Conservation (phyloP, 2,888 invertebrate genomes). For the Pomacea canaliculata region DNA sequence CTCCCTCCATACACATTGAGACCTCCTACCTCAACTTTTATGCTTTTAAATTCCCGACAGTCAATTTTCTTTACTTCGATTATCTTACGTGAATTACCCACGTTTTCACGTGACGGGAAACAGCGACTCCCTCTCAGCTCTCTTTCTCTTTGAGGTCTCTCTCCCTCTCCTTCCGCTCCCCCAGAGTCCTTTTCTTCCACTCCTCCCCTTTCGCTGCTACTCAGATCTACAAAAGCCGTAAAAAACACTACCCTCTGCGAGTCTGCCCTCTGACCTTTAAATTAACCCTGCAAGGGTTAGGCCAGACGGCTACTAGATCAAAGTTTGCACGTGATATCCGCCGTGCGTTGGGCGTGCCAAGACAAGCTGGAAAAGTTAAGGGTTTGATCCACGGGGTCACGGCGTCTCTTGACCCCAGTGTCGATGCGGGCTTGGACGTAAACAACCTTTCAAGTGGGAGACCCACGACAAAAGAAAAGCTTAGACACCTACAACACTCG, state of each 20-base stretch:
- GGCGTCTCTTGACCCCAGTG: background rate
- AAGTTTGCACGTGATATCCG: background rate
- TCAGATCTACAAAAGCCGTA: conserved; percentile 1
- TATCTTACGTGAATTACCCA: too few relatives aligned
- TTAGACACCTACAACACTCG: too few relatives aligned
- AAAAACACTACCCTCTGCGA: background rate
- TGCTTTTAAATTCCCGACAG: too few relatives aligned
- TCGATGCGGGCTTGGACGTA: background rate
- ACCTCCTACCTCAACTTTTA: too few relatives aligned
- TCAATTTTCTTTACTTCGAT: too few relatives aligned
- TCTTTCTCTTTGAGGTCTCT: background rate
- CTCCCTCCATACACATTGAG: too few relatives aligned
- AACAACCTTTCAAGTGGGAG: background rate
- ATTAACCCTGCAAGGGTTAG: background rate
- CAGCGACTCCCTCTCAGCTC: background rate
- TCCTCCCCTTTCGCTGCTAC: background rate
- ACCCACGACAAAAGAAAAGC: background rate
- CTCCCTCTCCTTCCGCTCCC: background rate
- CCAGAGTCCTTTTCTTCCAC: background rate
- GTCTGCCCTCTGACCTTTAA: conserved; percentile 1
- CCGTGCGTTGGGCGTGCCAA: background rate
- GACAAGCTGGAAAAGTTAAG: background rate
- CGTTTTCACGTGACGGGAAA: too few relatives aligned
- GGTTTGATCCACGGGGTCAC: background rate
- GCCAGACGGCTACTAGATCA: conserved; percentile 2